Evolutionary conservation across 2,113 vertebrate species (phyloP).

Genomic region (Tragelaphus imberbis): DNA sequence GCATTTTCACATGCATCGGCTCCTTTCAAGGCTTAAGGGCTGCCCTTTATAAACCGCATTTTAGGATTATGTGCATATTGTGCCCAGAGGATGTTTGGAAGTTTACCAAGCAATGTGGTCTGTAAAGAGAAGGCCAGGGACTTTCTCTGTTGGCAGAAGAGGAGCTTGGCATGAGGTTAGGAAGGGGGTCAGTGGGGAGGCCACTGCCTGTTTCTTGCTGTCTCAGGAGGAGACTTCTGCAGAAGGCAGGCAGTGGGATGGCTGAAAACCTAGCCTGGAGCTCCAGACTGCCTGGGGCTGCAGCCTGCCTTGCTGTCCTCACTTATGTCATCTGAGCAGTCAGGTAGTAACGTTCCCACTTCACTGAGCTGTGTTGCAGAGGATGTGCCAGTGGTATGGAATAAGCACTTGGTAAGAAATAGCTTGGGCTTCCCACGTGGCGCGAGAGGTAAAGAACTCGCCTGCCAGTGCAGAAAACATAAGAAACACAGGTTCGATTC

Average conservation of each 20-base stretch:
- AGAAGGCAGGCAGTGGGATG: no score
- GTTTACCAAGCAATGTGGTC: neutral
- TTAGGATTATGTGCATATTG: neutral
- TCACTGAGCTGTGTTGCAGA: neutral
- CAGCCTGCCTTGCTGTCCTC: neutral
- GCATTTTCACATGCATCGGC: neutral
- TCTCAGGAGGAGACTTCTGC: neutral
- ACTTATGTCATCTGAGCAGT: neutral
- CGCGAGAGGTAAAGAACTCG: neutral
- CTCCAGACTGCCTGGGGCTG: neutral
- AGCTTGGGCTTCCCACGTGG: neutral
- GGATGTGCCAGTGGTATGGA: fast-evolving
- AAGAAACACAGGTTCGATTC: neutral
- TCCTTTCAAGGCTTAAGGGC: neutral
- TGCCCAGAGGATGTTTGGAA: neutral
- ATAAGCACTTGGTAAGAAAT: neutral
- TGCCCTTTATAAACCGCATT: neutral
- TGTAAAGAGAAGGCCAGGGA: neutral
- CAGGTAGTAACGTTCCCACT: fast-evolving
- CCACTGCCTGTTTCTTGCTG: neutral
- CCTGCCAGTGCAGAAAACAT: neutral
- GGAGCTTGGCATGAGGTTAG: neutral
- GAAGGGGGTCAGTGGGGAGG: neutral
- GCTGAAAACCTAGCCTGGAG: neutral
- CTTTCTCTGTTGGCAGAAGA: constrained; percentile 1